Percentiles rank a stretch among this genome's conserved stretches.
These are phyloP conservation scores for Leptodactylus fallax DNA, from an alignment of 2,797 vertebrate genomes.

Conservation along the genomic window DNA sequence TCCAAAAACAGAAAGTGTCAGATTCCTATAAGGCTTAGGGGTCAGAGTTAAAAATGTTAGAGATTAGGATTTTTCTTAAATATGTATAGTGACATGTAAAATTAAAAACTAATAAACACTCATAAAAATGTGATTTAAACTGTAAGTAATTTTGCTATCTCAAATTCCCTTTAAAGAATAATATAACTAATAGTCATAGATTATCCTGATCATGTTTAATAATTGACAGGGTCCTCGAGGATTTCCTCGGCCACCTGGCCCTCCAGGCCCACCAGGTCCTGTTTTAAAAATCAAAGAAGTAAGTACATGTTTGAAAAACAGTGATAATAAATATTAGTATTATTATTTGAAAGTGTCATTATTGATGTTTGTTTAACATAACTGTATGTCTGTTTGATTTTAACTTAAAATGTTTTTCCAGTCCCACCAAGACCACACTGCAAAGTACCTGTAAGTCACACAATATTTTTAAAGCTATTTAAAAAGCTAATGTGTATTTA, in stretches of 20 bases:
- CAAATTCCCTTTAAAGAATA: no score
- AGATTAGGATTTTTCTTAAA: no score
- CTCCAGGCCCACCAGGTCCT: slow-evolving; percentile 84
- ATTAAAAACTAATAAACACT: no score
- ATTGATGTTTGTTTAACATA: not conserved
- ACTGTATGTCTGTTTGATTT: slow-evolving; percentile 53
- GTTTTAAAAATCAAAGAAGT: slow-evolving; percentile 85
- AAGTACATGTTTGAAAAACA: slow-evolving; percentile 64
- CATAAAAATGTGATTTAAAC: no score
- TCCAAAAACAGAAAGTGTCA: no score
- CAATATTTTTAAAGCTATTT: not conserved
- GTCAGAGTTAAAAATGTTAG: no score
- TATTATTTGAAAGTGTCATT: no score
- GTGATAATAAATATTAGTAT: not conserved
- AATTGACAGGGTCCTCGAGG: slow-evolving; percentile 82
- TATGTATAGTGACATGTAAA: no score
- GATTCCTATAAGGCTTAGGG: no score
- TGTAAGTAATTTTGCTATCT: no score
- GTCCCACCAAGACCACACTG: slow-evolving; percentile 89
- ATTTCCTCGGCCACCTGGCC: slow-evolving; percentile 84
- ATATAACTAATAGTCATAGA: no score
- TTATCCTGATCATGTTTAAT: not conserved
- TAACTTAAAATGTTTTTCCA: slow-evolving; percentile 88
- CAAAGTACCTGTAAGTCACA: slow-evolving; percentile 89
- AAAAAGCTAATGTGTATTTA: not conserved